These are phyloP conservation scores for Avahi laniger DNA, from an alignment of 2,797 vertebrate species.

Conservation along the genomic window DNA sequence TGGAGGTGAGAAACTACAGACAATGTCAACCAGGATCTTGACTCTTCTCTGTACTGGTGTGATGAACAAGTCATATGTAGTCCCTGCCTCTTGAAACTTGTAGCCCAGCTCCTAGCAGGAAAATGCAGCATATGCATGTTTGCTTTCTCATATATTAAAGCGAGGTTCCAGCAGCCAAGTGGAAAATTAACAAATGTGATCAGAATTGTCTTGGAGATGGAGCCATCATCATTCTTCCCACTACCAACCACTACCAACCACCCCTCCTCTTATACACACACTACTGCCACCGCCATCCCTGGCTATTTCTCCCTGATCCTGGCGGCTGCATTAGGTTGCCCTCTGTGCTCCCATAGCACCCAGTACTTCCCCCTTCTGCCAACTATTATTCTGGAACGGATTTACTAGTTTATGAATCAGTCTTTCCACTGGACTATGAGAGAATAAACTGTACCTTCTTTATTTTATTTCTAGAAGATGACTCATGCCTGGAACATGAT, in stretches of 20 bases:
- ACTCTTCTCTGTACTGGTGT: neutral
- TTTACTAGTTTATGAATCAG: neutral
- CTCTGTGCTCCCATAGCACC: neutral
- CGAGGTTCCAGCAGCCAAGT: neutral
- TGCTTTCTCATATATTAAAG: neutral
- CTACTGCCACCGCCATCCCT: neutral
- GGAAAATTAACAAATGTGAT: neutral
- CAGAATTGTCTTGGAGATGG: neutral
- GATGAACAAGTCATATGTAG: neutral
- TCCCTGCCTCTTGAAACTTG: neutral
- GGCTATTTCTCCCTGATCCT: neutral
- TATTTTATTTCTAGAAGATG: constrained; percentile 1
- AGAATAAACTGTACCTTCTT: neutral
- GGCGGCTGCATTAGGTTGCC: neutral
- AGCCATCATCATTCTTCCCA: neutral
- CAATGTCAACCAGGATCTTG: neutral
- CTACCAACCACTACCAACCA: neutral
- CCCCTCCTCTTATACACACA: neutral
- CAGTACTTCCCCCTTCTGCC: neutral
- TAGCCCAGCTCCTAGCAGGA: neutral
- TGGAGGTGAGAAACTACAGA: neutral
- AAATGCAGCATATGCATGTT: neutral
- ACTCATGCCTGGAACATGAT: neutral
- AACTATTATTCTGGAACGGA: neutral
- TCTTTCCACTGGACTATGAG: neutral